Evolutionary conservation across 2,113 vertebrate species (phyloP), one percentile per base, ranked within the genome.

Genomic region (Chascanopsetta lugubris): DNA sequence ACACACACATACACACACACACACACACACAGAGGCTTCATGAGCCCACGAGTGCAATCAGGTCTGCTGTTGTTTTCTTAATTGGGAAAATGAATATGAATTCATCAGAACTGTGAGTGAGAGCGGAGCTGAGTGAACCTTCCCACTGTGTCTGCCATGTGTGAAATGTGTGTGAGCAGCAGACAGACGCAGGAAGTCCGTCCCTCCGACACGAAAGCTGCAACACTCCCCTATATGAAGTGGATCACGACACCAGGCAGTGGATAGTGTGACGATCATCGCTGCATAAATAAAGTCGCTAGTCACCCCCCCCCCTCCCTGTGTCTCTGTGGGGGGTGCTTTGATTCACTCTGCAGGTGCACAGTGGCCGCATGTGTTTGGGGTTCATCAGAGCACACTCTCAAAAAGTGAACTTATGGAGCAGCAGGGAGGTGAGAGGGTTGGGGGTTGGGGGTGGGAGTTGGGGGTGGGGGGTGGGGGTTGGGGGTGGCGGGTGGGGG

Each of bases 261-360:
- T 48, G 34, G 42, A 54, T 56, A 54, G 30, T 32, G 0, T 32
- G 29, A 82, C 76, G 57, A 71, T 21, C n/a, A 9, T 60, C 0
- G 2, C 20, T 69, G 62, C 53, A 69, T 55, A 81, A 83, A 79
- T 75, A 79, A 57, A 75, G 51, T 12, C 53, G 61, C 61, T 54
- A 80, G 62, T 71, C 71, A 69, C 5, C 36, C 5, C 32, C 18
- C 24, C 50, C 24, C 24, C 10, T 24, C 8, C 38, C 17, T 3
- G 7, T 49, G 15, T 64, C 46, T 50, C 63, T 38, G 61, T 21
- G 17, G 69, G 46, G 0, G 45, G 58, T 21, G 24, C 30, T 10
- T 8, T 48, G 57, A 69, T 82, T 69, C 61, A 48, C 34, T 29
- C 61, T 58, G 25, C 61, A 64, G 15, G 63, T 20, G 17, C 6